phyloP scores from a whole-genome alignment of 92 coral and sea anemone genomes.

The Phymanthus crucifer region DNA sequence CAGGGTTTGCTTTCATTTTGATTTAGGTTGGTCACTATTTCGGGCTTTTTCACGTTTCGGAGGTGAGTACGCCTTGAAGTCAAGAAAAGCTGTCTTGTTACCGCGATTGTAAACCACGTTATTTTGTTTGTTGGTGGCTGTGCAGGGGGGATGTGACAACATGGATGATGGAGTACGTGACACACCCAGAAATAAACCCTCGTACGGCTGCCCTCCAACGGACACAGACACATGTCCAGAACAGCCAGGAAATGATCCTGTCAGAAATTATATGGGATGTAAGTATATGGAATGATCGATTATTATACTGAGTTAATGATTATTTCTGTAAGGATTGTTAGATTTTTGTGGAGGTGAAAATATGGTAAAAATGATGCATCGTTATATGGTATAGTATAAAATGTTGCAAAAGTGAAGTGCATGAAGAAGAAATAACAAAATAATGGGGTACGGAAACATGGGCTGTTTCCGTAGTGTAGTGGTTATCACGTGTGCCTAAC shows the following conservation, averaged over 20 bases:
- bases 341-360: not conserved
- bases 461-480: no score
- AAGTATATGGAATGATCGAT: slow-evolving; percentile 20
- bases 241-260: slow-evolving; percentile 75
- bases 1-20: not conserved
- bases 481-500: no score
- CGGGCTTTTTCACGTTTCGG: slow-evolving; percentile 81
- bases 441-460: no score
- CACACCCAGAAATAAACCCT: slow-evolving; percentile 70
- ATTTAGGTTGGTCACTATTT: slow-evolving; percentile 83
- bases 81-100: not conserved
- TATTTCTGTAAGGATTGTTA: not conserved
- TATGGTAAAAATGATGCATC: no score
- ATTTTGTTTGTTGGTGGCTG: not conserved
- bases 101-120: no score
- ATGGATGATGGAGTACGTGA: slow-evolving; percentile 73
- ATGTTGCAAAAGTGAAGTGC: no score
- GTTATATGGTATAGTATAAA: no score
- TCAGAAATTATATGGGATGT: slow-evolving; percentile 89
- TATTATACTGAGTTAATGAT: no score
- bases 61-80: slow-evolving; percentile 53
- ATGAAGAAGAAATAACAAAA: no score
- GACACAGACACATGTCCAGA: slow-evolving; percentile 74
- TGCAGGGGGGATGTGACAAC: slow-evolving; percentile 59
- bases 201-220: slow-evolving; percentile 58